Base-by-base conservation (phyloP, 2,113 vertebrate genomes). In the Burhinus oedicnemus region DNA sequence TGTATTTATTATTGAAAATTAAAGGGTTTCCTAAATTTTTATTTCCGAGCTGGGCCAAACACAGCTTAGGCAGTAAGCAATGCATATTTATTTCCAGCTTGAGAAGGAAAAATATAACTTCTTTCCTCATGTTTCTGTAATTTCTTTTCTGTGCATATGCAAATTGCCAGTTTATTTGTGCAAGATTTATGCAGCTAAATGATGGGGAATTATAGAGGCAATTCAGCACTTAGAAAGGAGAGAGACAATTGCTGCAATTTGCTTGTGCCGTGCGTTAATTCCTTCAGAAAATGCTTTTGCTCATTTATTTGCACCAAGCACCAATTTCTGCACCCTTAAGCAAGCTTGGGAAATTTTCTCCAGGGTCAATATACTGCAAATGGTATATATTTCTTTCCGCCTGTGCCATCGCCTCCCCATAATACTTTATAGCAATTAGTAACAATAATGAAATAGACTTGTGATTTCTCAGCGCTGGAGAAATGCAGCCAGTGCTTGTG, bases 221-320 rank as follows among this genome's bases (percentile, higher is more conserved):
- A 97, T 97, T 97, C 96, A 97, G 70, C 88, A n/a, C 94, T 89
- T 79, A 83, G 87, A 97, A 97, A 92, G 65, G 88, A 91, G 87
- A 70, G 95, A 94, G 89, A 95, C 94, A 97, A 97, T 96, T 96
- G 96, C 96, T 66, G 96, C 97, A 97, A 97, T 97, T 97, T 96
- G 81, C 96, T 95, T 15, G 27, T 95, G 93, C 96, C 78, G 45
- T 23, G 83, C 1, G 4, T 87, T 94, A 88, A 95, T 97, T 95
- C 95, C 93, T 95, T 72, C 8, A 0, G 74, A 93, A 95, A 95
- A 95, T 44, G 81, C 91, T 94, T 94, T 85, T 93, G 45, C 95
- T 96, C 91, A 54, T 96, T 95, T 91, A 77, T 95, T 91, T 96
- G 91, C 93, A 80, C 80, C 29, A 0, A 85, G 68, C 75, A 49